Evolutionary conservation across 2,888 invertebrate species (phyloP).

Genomic region (Drosophila mimica): DNA sequence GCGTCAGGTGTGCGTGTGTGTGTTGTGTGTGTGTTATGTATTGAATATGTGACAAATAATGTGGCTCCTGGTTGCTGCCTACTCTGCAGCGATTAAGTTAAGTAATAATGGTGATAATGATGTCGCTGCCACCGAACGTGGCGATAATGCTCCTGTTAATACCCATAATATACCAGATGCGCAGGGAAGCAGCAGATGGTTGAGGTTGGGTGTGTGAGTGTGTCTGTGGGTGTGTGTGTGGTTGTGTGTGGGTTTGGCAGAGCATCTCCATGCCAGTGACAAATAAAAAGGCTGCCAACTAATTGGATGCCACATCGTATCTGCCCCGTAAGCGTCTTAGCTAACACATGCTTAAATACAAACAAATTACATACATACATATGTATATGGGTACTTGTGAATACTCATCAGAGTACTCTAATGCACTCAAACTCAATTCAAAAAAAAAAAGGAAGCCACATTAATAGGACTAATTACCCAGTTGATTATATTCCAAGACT

Average conservation of each 20-base stretch:
- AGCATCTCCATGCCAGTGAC: not conserved
- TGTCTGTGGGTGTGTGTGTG: too few relatives aligned
- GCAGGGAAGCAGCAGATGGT: not conserved
- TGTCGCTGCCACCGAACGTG: slow-evolving; percentile 28
- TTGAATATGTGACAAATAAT: slow-evolving; percentile 51
- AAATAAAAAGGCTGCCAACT: slow-evolving; percentile 13
- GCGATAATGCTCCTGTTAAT: slow-evolving; percentile 65
- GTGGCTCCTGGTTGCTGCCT: slow-evolving; percentile 39
- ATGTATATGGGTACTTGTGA: not conserved
- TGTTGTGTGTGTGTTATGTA: slow-evolving; percentile 11
- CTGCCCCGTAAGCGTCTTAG: slow-evolving; percentile 25
- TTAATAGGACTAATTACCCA: slow-evolving; percentile 17
- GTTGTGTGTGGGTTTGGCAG: too few relatives aligned
- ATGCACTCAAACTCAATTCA: slow-evolving; percentile 5
- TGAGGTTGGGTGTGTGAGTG: too few relatives aligned
- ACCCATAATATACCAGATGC: slow-evolving; percentile 21
- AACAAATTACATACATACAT: not conserved
- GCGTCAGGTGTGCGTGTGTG: slow-evolving; percentile 24
- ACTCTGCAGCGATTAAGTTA: slow-evolving; percentile 56
- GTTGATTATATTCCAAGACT: slow-evolving; percentile 5
- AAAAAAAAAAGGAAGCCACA: not conserved
- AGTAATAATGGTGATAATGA: slow-evolving; percentile 59
- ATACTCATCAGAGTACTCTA: slow-evolving; percentile 1
- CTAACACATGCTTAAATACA: slow-evolving; percentile 1
- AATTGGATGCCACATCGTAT: slow-evolving; percentile 25